A percentile compares a stretch with the other conserved stretches of the same genome.
Evolutionary conservation across 2,113 vertebrate species (phyloP).

Genomic region (Calonectris borealis): DNA sequence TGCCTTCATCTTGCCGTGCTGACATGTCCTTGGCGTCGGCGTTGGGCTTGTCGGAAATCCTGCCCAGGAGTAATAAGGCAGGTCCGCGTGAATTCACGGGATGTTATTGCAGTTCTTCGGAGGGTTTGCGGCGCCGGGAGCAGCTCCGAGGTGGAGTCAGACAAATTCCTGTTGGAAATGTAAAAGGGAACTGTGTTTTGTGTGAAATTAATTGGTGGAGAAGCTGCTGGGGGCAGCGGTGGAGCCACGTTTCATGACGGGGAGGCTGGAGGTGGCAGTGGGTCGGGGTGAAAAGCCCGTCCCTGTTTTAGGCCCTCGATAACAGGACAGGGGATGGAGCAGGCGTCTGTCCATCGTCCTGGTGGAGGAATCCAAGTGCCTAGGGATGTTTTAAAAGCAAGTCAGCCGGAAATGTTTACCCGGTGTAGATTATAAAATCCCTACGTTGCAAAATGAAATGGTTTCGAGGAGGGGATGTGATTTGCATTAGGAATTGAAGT

Average conservation of each 20-base stretch:
- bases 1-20: neutral
- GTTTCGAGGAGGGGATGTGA: constrained; percentile 10
- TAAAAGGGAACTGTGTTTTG: neutral
- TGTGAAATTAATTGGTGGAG: neutral
- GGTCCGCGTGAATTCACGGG: neutral
- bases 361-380: neutral
- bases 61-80: neutral
- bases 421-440: neutral
- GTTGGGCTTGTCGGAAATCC: neutral
- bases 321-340: neutral
- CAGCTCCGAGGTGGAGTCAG: neutral
- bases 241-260: neutral
- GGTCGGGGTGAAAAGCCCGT: neutral
- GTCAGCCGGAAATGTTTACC: neutral
- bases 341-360: accelerated
- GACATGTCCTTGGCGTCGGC: accelerated
- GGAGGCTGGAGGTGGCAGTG: neutral
- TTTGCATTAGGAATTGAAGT: constrained; percentile 56
- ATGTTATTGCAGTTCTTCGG: neutral
- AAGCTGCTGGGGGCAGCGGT: neutral
- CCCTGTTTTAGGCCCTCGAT: accelerated
- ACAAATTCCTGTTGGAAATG: neutral
- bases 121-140: neutral
- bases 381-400: neutral
- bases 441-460: constrained; percentile 35